Evolutionary conservation across 2,888 invertebrate genomes (phyloP), one percentile per base, ranked within the genome.

Genomic region (Pandemis cinnamomeana): DNA sequence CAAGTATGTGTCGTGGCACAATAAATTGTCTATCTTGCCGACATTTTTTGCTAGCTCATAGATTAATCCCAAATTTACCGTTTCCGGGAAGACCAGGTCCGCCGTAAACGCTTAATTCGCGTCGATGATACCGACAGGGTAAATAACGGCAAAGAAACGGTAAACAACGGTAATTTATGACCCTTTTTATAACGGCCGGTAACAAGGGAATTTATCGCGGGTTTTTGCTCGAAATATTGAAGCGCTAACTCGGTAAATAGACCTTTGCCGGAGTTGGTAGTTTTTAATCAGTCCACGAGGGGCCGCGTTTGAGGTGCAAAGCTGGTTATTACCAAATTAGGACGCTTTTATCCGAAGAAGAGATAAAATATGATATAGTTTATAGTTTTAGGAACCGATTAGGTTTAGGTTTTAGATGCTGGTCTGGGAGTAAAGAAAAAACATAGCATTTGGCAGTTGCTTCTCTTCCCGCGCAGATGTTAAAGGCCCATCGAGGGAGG

Each of bases 51-150:
- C 51, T 66, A 69, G 60, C 69, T 42, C 69, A 60, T 64, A 69
- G 73, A 73, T 70, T 73, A 69, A 69, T 73, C 73, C 64, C 41
- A 60, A 73, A 73, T 72, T 68, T 72, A 73, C 69, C 64, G 73
- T 60, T 66, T 42, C 63, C 13, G 46, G 36, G 63, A 15, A 44
- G 27, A 36, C 58, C 48, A 60, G 48, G 61, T 67, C 51, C 55
- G n/a, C 15, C 44, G 63, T 46, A 27, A 44, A 58, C 64, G 71
- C 55, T 63, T 73, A 64, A 73, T 69, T 69, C 73, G 27, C 27
- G 48, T 66, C 73, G 73, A 70, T 73, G 64, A 73, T 72, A 68
- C 72, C 63, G 72, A 36, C 27, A 36, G 27, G 27, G 41, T 42
- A 58, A 36, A 36, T 36, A 36, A 36, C 68, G 41, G 73, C 69